Evolutionary conservation across 1,140 invertebrate species (phyloP), one percentile per base, ranked within the genome.

Genomic region (Metopolophium dirhodum): DNA sequence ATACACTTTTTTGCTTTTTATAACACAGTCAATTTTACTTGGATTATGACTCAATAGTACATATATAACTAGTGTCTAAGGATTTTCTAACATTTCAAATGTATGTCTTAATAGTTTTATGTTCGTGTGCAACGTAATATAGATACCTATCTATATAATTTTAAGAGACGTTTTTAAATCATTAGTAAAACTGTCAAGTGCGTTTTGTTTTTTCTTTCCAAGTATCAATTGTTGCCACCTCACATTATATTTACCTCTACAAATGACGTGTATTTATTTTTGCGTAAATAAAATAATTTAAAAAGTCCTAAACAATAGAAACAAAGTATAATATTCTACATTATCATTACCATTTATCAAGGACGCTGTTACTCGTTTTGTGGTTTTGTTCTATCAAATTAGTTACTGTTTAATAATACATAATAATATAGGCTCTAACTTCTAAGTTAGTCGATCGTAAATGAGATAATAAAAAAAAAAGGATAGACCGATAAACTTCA

Each of bases 301-400:
- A 88, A 87, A 88, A 26, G 51, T n/a, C 26, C 45, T 47, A 18
- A 47, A 41, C 85, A 87, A 51, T 51, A 88, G 49, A 54, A 88
- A 41, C n/a, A n/a, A 37, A 37, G n/a, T 57, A 89, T 37, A 41
- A 41, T 41, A 89, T 37, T 87, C n/a, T 68, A 54, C 87, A 57
- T 89, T 54, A 89, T 37, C 61, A 77, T 77, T 77, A 77, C n/a
- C 30, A 18, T 77, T 77, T 41, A 54, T 68, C 89, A 90, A 90
- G 89, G 89, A 18, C 54, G 37, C 57, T 11, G 88, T 61, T 89
- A 89, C 30, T 89, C n/a, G 41, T 90, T 61, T 45, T 90, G 57
- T 30, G 54, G 89, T 90, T 90, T 90, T 90, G 11, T 90, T 90
- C 51, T n/a, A 45, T 41, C 37, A n/a, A 61, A 90, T 90, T 90